Evolutionary conservation across 2,888 invertebrate genomes (phyloP).

Genomic region (Scaptomyza reducta): DNA sequence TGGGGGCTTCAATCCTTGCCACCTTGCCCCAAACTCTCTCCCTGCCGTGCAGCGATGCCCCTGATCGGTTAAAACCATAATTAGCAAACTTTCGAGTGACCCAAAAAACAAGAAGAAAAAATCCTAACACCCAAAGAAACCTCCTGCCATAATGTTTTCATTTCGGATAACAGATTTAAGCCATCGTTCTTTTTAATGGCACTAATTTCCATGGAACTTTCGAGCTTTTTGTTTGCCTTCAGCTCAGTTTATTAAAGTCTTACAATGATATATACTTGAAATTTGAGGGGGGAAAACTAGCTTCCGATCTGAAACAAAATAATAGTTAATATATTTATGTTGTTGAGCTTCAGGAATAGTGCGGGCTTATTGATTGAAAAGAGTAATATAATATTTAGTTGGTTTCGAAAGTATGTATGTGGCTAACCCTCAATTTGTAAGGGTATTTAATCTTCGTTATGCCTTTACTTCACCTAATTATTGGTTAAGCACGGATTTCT

Average conservation of each 20-base stretch:
- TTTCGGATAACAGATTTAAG: constrained; percentile 1
- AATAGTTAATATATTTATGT: no score
- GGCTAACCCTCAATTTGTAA: not conserved
- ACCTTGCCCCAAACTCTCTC: not conserved
- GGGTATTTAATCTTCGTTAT: not conserved
- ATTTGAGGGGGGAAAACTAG: no score
- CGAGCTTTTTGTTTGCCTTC: constrained; percentile 8
- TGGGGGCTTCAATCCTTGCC: not conserved
- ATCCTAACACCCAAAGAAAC: not conserved
- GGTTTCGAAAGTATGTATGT: no score
- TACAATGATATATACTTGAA: no score
- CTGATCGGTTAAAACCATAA: constrained; percentile 73
- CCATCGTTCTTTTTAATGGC: constrained; percentile 6
- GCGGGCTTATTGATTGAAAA: no score
- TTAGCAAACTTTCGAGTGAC: constrained; percentile 69
- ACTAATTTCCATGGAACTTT: constrained; percentile 21
- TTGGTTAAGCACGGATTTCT: constrained; percentile 26
- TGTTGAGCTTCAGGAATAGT: not conserved
- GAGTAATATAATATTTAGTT: no score
- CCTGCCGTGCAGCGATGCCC: constrained; percentile 34
- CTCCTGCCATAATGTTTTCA: not conserved
- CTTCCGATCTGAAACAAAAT: no score
- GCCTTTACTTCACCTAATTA: not conserved
- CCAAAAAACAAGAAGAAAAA: constrained; percentile 8
- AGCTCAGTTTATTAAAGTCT: constrained; percentile 68